Evolutionary conservation across 2,888 invertebrate species (phyloP).

Genomic region (Coleophora flavipennella): DNA sequence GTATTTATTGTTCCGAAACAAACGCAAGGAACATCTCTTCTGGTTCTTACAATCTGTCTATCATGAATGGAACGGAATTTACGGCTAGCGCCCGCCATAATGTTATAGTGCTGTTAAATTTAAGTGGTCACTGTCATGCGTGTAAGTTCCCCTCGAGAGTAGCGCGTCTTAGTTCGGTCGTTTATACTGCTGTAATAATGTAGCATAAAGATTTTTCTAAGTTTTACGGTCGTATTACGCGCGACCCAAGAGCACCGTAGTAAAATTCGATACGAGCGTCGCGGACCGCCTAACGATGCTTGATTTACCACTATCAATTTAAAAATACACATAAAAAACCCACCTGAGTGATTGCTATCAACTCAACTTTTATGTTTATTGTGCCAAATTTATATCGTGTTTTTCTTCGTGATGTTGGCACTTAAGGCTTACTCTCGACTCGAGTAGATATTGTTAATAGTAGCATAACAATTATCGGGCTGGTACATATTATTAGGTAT

Average conservation of each 20-base stretch:
- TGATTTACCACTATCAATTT: slow-evolving; percentile 66
- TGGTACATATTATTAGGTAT: slow-evolving; percentile 45
- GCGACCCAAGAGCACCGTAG: slow-evolving; percentile 35
- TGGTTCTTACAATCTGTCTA: slow-evolving; percentile 34
- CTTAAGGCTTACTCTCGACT: not conserved
- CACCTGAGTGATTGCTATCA: slow-evolving; percentile 49
- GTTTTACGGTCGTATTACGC: slow-evolving; percentile 60
- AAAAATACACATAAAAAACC: slow-evolving; percentile 52
- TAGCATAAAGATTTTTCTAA: slow-evolving; percentile 59
- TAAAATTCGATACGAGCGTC: slow-evolving; percentile 64
- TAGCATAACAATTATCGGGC: slow-evolving; percentile 16
- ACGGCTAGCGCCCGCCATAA: slow-evolving; percentile 55
- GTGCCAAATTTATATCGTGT: slow-evolving; percentile 35
- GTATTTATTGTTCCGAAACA: slow-evolving; percentile 67
- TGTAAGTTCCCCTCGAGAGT: slow-evolving; percentile 11
- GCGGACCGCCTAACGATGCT: slow-evolving; percentile 50
- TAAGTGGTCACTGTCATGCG: slow-evolving; percentile 25
- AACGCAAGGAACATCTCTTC: slow-evolving; percentile 45
- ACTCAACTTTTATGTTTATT: slow-evolving; percentile 41
- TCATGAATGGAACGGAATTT: slow-evolving; percentile 66
- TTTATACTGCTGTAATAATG: slow-evolving; percentile 20
- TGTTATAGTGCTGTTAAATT: slow-evolving; percentile 38
- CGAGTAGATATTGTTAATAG: slow-evolving; percentile 2
- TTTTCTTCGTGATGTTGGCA: slow-evolving; percentile 9
- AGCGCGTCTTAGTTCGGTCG: slow-evolving; percentile 36